Evolutionary conservation across 2,113 vertebrate species (phyloP).

Genomic region (Macquaria ambigua): DNA sequence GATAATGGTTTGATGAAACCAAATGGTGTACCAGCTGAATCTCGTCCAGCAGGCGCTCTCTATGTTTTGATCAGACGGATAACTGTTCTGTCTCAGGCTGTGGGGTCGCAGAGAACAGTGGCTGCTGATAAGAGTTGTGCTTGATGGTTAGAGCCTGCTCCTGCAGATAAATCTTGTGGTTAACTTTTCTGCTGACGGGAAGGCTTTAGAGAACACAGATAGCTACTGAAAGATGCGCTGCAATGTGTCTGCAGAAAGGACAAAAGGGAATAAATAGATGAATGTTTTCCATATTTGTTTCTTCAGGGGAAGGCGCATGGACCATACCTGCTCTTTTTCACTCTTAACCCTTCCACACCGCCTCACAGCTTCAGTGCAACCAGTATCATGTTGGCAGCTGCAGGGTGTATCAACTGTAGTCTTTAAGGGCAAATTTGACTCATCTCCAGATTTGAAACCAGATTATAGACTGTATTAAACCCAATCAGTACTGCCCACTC

Average conservation of each 20-base stretch:
- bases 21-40: not conserved
- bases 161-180: constrained; percentile 49
- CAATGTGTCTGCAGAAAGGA: not conserved
- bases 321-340: not conserved
- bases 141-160: not conserved
- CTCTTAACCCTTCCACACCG: not conserved
- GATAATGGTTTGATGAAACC: not conserved
- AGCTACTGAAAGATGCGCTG: not conserved
- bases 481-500: not conserved
- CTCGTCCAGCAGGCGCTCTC: not conserved
- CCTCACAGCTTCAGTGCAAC: not conserved
- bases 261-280: not conserved
- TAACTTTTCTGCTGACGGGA: constrained; percentile 55
- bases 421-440: not conserved
- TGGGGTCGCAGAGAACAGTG: not conserved
- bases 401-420: not conserved
- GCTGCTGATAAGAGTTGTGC: constrained; percentile 16
- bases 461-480: not conserved
- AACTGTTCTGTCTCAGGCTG: not conserved
- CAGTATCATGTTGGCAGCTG: not conserved
- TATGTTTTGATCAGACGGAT: not conserved
- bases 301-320: not conserved
- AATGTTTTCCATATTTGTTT: not conserved
- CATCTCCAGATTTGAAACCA: not conserved
- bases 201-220: constrained; percentile 13